Evolutionary conservation across 2,888 invertebrate genomes (phyloP).

Genomic region (Biston stratarius): DNA sequence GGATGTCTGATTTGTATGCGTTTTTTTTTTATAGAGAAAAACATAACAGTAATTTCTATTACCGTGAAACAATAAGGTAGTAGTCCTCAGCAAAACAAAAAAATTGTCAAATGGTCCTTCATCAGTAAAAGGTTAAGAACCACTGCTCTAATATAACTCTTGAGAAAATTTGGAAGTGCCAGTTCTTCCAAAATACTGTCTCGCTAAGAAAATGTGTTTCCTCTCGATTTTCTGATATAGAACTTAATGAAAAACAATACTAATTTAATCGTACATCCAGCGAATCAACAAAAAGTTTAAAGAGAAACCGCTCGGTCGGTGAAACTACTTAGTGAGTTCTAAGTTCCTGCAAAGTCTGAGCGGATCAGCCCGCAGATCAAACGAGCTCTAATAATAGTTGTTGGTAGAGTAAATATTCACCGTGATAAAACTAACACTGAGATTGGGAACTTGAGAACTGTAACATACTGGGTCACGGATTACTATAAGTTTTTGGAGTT

Average conservation of each 20-base stretch:
- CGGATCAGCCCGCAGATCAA: constrained; percentile 19
- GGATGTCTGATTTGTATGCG: no score
- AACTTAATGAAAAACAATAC: neutral
- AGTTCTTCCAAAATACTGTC: neutral
- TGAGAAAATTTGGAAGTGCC: neutral
- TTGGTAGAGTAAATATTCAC: constrained; percentile 18
- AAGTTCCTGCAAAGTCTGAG: constrained; percentile 7
- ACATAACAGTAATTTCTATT: no score
- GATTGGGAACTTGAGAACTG: neutral
- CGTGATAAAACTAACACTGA: constrained; percentile 14
- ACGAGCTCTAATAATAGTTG: constrained; percentile 17
- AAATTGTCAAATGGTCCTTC: neutral
- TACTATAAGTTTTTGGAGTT: neutral
- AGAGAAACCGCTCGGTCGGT: neutral
- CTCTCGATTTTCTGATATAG: no score
- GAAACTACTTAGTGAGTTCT: constrained; percentile 6
- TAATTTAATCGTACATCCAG: neutral
- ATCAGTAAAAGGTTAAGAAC: neutral
- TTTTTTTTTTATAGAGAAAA: no score
- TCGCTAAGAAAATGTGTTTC: no score
- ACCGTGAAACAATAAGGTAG: no score
- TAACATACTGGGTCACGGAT: neutral
- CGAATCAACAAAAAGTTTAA: neutral
- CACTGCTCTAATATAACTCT: constrained; percentile 1
- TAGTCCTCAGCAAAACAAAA: no score